phyloP scores from a whole-genome alignment of 2,797 vertebrate genomes.

The Dendrocincla tyrannina region DNA sequence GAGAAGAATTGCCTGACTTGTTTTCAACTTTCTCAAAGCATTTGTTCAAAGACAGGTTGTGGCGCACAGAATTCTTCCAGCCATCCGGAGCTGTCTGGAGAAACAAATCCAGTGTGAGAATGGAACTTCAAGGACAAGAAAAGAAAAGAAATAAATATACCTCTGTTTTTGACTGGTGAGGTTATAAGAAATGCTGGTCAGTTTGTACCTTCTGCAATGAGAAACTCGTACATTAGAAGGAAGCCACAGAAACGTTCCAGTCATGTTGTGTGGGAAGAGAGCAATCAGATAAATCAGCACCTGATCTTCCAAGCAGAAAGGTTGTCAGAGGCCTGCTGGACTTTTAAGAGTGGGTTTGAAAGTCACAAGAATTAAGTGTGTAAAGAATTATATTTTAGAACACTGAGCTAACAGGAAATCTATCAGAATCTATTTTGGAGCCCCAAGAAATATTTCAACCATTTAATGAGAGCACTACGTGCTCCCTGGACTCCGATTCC shows the following conservation, averaged over 20 bases:
- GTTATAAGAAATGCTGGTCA: background rate
- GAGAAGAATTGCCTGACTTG: slow-evolving; percentile 88
- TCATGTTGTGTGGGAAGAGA: background rate
- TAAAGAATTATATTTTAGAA: background rate
- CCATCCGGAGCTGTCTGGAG: slow-evolving; percentile 96
- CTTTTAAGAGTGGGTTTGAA: background rate
- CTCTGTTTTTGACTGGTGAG: background rate
- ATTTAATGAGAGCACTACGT: background rate
- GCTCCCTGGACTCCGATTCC: background rate
- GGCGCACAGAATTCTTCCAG: slow-evolving; percentile 99
- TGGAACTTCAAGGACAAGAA: background rate
- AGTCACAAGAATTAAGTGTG: background rate
- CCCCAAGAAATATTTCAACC: background rate
- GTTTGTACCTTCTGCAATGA: background rate
- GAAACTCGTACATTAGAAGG: background rate
- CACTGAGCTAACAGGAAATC: background rate
- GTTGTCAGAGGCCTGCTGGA: background rate
- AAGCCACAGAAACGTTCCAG: slow-evolving; percentile 21
- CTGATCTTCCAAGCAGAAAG: background rate
- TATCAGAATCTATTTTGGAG: background rate
- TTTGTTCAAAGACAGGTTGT: slow-evolving; percentile 97
- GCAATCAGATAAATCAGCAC: background rate
- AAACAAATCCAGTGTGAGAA: slow-evolving; percentile 30
- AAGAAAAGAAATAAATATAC: too few species aligned
- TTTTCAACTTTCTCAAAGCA: slow-evolving; percentile 98